Conservation (phyloP, 2,797 vertebrate species). For the Varecia variegata region DNA sequence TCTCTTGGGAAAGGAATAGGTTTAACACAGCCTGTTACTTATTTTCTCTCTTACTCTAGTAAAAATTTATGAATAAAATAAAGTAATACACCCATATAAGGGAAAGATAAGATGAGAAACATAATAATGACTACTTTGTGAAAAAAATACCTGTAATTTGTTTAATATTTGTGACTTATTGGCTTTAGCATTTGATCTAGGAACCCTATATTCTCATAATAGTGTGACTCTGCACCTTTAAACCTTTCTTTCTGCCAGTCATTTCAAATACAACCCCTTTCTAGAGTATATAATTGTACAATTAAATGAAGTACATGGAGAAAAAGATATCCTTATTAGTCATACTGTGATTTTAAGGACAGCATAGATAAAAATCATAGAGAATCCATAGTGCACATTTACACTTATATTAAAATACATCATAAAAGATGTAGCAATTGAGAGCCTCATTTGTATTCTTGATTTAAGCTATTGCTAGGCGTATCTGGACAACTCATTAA, state of each 20-base stretch:
- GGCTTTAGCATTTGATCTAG: neutral
- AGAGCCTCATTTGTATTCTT: neutral
- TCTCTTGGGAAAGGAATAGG: slow-evolving; percentile 11
- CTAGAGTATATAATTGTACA: neutral
- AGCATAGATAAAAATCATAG: neutral
- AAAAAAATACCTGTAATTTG: neutral
- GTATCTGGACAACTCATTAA: slow-evolving; percentile 35
- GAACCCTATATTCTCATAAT: neutral
- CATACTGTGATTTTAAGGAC: neutral
- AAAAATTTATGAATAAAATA: slow-evolving; percentile 48
- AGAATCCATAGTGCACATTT: neutral
- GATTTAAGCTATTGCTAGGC: neutral
- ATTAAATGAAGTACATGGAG: slow-evolving; percentile 10
- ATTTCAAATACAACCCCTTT: neutral
- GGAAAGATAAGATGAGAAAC: neutral
- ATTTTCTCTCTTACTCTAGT: slow-evolving; percentile 10
- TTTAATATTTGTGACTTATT: neutral
- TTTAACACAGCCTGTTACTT: slow-evolving; percentile 19
- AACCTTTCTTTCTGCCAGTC: neutral
- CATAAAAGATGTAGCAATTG: neutral
- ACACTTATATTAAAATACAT: neutral
- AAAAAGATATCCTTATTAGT: neutral
- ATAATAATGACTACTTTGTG: neutral
- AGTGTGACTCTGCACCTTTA: neutral
- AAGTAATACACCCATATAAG: neutral